Evolutionary conservation across 2,797 vertebrate genomes (phyloP).

Genomic region (Micromesistius poutassou): DNA sequence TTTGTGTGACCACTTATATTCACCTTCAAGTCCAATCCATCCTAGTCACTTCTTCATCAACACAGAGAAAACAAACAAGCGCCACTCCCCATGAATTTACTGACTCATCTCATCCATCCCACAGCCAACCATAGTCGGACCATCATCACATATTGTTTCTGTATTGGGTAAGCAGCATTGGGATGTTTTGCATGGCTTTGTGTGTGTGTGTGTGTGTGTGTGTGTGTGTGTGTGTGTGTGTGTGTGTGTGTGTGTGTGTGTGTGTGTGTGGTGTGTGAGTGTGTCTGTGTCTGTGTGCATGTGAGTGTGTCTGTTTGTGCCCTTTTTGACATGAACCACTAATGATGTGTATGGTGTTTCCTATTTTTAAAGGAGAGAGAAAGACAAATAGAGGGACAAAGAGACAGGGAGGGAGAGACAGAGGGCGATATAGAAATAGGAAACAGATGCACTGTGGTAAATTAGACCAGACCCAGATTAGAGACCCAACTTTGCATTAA

Average conservation of each 20-base stretch:
- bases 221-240: slow-evolving; percentile 16
- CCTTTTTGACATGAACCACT: neutral
- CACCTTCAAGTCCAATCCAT: neutral
- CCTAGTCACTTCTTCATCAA: neutral
- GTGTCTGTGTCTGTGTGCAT: neutral
- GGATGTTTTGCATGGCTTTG: neutral
- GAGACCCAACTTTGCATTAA: neutral
- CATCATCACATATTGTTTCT: slow-evolving; percentile 44
- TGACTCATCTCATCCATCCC: slow-evolving; percentile 19
- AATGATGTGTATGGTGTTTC: slow-evolving; percentile 1
- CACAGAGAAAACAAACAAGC: neutral
- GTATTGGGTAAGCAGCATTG: slow-evolving; percentile 20
- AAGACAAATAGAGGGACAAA: neutral
- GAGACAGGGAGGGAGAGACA: too few species aligned
- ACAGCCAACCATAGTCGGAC: slow-evolving; percentile 21
- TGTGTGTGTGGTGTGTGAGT: slow-evolving; percentile 8
- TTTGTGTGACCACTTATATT: neutral
- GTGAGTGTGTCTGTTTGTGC: neutral
- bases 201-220: slow-evolving; percentile 24
- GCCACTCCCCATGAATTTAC: neutral
- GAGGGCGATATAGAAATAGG: neutral
- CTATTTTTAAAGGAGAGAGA: neutral
- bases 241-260: slow-evolving; percentile 1
- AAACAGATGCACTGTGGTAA: neutral
- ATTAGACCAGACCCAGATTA: neutral